Percentiles rank a stretch among this genome's conserved stretches.
Conservation (phyloP, 1,140 invertebrate genomes). For the Sarcophaga bullata region DNA sequence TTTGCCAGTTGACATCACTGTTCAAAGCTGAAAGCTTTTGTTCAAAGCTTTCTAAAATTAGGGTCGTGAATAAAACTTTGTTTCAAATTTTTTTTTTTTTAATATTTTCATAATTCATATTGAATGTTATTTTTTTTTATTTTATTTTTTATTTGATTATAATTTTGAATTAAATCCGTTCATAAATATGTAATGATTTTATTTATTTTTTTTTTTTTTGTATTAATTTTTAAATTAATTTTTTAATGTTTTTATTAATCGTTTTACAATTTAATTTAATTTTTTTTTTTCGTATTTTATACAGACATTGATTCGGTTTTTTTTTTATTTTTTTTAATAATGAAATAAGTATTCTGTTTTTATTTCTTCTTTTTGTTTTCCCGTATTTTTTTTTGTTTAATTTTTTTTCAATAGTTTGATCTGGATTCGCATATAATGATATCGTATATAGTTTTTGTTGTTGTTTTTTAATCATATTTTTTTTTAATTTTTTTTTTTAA, state of each 20-base stretch:
- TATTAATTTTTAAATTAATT: background rate
- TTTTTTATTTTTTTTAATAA: constrained; percentile 1
- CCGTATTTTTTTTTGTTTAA: background rate
- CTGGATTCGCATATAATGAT: background rate
- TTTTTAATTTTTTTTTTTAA: background rate
- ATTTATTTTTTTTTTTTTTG: background rate
- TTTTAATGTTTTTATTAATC: background rate
- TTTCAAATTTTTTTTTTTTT: background rate
- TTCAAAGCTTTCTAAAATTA: no score
- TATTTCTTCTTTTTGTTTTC: background rate
- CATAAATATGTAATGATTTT: constrained; percentile 36
- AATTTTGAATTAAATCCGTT: constrained; percentile 38
- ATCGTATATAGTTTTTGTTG: background rate
- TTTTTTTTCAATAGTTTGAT: background rate
- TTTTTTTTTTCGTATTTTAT: constrained; percentile 30
- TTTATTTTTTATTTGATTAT: constrained; percentile 32
- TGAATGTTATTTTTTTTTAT: constrained; percentile 9
- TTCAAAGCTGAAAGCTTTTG: no score
- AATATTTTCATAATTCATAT: background rate
- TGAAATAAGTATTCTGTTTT: background rate
- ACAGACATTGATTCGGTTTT: constrained; percentile 28
- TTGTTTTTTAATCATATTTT: background rate
- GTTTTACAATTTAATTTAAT: background rate
- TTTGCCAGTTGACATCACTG: no score
- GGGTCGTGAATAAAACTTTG: background rate